Percentiles rank a stretch among this genome's conserved stretches.
Conservation (phyloP, 2,888 invertebrate species). For the Drosophila diplacantha region DNA sequence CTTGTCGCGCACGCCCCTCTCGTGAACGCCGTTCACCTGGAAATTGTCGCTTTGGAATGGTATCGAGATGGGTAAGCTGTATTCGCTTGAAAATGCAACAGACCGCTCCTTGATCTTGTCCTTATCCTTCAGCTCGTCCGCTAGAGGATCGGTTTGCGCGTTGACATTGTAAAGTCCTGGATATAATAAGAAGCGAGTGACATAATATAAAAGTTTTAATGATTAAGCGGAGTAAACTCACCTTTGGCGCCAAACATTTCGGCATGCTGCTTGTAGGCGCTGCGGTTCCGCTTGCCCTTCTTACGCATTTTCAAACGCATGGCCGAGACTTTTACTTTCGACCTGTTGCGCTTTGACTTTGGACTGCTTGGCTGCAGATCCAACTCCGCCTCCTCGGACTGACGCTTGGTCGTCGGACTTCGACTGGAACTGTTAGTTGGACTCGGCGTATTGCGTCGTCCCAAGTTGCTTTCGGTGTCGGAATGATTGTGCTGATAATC, state of each 20-base stretch:
- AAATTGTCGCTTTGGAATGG: slow-evolving; percentile 72
- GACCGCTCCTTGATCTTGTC: slow-evolving; percentile 19
- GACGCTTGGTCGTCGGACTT: slow-evolving; percentile 28
- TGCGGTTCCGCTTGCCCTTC: slow-evolving; percentile 51
- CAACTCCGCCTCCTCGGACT: slow-evolving; percentile 23
- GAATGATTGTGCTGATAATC: slow-evolving; percentile 52
- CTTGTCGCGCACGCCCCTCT: slow-evolving; percentile 51
- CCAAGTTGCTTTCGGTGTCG: slow-evolving; percentile 73
- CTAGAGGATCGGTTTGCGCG: slow-evolving; percentile 12
- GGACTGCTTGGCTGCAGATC: slow-evolving; percentile 25
- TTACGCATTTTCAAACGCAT: slow-evolving; percentile 63
- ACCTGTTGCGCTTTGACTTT: slow-evolving; percentile 30
- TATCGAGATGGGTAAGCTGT: slow-evolving; percentile 46
- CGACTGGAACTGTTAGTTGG: slow-evolving; percentile 26
- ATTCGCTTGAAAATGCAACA: slow-evolving; percentile 59
- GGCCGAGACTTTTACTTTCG: slow-evolving; percentile 48
- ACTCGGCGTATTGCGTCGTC: slow-evolving; percentile 39
- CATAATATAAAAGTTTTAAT: background rate
- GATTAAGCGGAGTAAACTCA: background rate
- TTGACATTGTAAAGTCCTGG: slow-evolving; percentile 53
- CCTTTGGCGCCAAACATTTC: slow-evolving; percentile 71
- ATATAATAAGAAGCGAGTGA: background rate
- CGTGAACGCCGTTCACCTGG: slow-evolving; percentile 53
- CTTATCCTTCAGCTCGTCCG: slow-evolving; percentile 14
- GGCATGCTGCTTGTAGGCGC: slow-evolving; percentile 56